phyloP scores from a whole-genome alignment of 1,140 invertebrate species.

The Brachionus manjavacas region DNA sequence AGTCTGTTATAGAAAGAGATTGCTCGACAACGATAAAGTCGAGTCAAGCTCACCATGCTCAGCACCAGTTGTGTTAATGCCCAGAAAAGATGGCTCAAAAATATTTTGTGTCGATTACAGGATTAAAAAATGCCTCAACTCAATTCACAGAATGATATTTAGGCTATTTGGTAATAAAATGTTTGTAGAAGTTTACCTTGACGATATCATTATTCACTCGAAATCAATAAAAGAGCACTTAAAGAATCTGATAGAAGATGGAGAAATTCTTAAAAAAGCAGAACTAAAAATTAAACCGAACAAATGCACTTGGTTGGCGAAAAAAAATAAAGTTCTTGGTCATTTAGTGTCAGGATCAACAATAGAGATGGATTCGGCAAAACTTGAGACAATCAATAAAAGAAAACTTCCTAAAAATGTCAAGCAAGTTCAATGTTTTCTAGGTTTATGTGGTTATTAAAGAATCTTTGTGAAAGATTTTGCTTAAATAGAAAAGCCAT shows the following conservation, averaged over 20 bases:
- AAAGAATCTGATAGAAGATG: not conserved
- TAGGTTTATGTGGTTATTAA: too few relatives aligned
- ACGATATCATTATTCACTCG: constrained; percentile 20
- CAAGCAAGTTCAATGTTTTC: too few relatives aligned
- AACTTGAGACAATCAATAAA: constrained; percentile 44
- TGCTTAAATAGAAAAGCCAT: too few relatives aligned
- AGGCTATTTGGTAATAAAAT: not conserved
- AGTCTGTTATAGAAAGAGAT: too few relatives aligned
- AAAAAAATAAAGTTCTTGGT: constrained; percentile 41
- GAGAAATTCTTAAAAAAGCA: constrained; percentile 45
- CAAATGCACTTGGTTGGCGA: constrained; percentile 44
- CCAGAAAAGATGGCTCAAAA: too few relatives aligned
- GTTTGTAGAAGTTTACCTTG: constrained; percentile 20
- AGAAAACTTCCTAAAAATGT: constrained; percentile 46
- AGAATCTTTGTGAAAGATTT: too few relatives aligned
- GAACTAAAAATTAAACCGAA: not conserved
- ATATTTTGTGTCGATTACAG: too few relatives aligned
- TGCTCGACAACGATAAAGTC: too few relatives aligned
- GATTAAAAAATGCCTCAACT: too few relatives aligned
- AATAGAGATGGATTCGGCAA: too few relatives aligned
- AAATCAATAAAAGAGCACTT: not conserved
- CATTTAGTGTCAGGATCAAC: constrained; percentile 43
- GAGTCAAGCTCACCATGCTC: too few relatives aligned
- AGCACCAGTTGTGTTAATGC: too few relatives aligned
- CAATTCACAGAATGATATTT: not conserved